Evolutionary conservation across 2,888 invertebrate species (phyloP).

Genomic region (Rhorus exstirpatorius): DNA sequence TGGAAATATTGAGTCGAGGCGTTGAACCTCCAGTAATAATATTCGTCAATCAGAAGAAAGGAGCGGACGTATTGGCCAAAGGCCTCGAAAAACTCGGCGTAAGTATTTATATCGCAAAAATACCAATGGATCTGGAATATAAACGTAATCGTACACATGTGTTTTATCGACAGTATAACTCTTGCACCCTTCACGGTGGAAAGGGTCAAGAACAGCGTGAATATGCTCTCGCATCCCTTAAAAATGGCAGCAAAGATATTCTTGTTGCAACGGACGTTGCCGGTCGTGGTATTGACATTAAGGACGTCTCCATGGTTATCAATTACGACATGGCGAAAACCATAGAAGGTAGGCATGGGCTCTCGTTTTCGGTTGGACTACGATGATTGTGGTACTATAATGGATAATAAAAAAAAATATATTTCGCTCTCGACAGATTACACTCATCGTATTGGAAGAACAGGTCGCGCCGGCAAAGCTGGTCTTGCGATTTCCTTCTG

Average conservation of each 20-base stretch:
- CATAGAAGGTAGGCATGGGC: conserved; percentile 91
- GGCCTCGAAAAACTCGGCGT: conserved; percentile 98
- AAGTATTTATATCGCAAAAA: conserved; percentile 78
- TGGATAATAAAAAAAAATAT: background rate
- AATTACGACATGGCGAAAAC: conserved; percentile 99
- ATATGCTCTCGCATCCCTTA: conserved; percentile 98
- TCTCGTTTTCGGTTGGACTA: background rate
- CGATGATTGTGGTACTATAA: background rate
- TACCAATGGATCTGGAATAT: background rate
- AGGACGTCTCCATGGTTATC: conserved; percentile 99
- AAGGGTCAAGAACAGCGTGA: conserved; percentile 99
- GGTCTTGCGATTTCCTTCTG: conserved; percentile 98
- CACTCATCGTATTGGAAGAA: conserved; percentile 99
- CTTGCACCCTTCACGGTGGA: conserved; percentile 99
- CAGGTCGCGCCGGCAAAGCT: conserved; percentile 99
- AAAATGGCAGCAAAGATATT: conserved; percentile 98
- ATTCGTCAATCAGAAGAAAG: conserved; percentile 99
- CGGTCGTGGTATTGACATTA: conserved; percentile 99
- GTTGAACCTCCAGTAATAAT: conserved; percentile 99
- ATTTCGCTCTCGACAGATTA: conserved; percentile 89
- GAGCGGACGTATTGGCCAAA: conserved; percentile 98
- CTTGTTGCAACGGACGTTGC: conserved; percentile 99
- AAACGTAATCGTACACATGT: background rate
- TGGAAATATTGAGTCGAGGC: conserved; percentile 95
- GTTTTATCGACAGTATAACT: conserved; percentile 90